These are phyloP conservation scores for Epizoanthus illoricatus DNA, from an alignment of 92 coral and sea anemone genomes.

Conservation along the genomic window DNA sequence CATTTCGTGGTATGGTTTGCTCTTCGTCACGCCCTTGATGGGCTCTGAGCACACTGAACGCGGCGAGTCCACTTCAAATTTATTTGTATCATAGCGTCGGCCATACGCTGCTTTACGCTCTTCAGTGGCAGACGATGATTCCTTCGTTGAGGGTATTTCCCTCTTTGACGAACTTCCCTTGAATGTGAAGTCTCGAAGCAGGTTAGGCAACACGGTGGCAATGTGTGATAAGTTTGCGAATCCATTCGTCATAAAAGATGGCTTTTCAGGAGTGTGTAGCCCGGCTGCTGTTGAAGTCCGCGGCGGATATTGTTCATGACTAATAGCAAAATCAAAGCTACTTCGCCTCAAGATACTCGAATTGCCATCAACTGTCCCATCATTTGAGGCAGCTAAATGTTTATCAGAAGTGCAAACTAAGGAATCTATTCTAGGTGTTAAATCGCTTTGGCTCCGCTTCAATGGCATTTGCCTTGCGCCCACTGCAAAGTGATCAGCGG, in stretches of 20 bases:
- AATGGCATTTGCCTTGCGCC: neutral
- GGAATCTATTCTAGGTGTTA: constrained; percentile 3
- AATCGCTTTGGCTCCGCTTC: constrained; percentile 47
- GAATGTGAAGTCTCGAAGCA: constrained; percentile 47
- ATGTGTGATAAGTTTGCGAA: constrained; percentile 58
- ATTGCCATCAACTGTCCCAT: neutral
- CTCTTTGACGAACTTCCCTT: constrained; percentile 31
- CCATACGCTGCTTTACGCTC: neutral
- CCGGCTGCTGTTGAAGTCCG: constrained; percentile 63
- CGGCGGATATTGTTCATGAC: constrained; percentile 28
- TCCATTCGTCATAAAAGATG: constrained; percentile 36
- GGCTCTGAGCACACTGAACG: constrained; percentile 63
- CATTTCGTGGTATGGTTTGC: constrained; percentile 1
- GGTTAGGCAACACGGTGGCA: constrained; percentile 57
- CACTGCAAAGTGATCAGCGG: neutral
- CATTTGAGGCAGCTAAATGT: neutral
- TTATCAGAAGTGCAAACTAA: neutral
- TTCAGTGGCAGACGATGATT: neutral
- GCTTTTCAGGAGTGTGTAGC: constrained; percentile 20
- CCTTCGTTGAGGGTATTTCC: constrained; percentile 1
- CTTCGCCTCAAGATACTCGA: neutral
- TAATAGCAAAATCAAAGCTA: constrained; percentile 32
- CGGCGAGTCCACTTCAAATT: constrained; percentile 42
- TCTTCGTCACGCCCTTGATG: neutral
- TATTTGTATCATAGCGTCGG: neutral